Base-by-base conservation (phyloP, 1,140 invertebrate species). In the Onthophagus taurus region DNA sequence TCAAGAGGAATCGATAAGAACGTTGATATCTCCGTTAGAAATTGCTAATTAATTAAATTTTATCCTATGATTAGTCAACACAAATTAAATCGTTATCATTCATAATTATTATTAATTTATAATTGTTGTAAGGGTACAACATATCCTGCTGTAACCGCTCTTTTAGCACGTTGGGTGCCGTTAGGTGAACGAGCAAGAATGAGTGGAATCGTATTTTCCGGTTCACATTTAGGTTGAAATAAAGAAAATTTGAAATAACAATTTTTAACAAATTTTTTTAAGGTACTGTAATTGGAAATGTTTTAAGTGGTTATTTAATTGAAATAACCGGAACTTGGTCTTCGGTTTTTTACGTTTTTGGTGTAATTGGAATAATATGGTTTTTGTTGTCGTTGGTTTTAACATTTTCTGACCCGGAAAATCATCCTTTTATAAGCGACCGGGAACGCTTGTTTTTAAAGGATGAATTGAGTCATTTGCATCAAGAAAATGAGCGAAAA, bases 341-440 rank as follows among this genome's bases (percentile, higher is more conserved):
- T 2, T 72, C 76, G 0, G 83, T 87, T 0, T 90, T 89, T 63
- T 89, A 89, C 58, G 72, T 88, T 8, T 92, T 91, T 64, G 89
- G 89, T 50, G 71, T 71, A 39, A 55, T 83, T 0, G 81, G 81
- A 5, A 66, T 84, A 2, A 38, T 83, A 0, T 88, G 83, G 83
- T 85, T 83, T 42, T 59, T 81, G 18, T 56, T 83, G 30, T 88
- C 81, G 76, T 48, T 52, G 8, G 36, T 82, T 9, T 54, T 85
- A 12, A 85, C 82, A 63, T 85, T 81, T 65, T 83, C 77, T 47
- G 77, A 81, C 48, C 92, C 92, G 5, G 72, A 73, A 8, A 69
- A 75, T 16, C 89, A 95, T 75, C 86, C 86, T 3, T 82, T 80
- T 47, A 95, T 95, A 55, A 81, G 78, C 16, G 77, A 83, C 24